phyloP scores from a whole-genome alignment of 2,888 invertebrate species.

The Seira ritae region DNA sequence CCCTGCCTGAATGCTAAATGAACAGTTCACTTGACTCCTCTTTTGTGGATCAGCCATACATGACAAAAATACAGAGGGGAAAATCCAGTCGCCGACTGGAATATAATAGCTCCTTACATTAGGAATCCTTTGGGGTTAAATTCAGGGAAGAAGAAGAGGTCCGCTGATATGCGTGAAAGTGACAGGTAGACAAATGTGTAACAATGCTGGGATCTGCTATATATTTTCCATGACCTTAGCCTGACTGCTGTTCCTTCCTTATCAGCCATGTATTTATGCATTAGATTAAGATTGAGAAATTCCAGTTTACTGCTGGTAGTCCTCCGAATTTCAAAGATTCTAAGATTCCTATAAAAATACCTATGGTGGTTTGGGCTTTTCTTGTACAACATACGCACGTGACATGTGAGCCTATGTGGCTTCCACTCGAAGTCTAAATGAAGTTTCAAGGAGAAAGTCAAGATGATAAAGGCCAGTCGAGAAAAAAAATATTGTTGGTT shows the following conservation, averaged over 20 bases:
- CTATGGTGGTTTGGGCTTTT: too few species aligned
- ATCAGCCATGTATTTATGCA: not conserved
- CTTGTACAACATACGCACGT: too few species aligned
- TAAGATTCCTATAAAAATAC: too few species aligned
- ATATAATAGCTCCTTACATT: not conserved
- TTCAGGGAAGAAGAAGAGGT: not conserved
- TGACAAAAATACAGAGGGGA: not conserved
- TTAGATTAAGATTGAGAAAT: not conserved
- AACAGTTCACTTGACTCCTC: not conserved
- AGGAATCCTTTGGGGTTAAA: not conserved
- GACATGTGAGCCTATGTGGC: too few species aligned
- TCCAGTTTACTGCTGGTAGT: too few species aligned
- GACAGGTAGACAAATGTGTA: slow-evolving; percentile 44
- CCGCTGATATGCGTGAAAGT: slow-evolving; percentile 30
- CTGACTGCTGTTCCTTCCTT: not conserved
- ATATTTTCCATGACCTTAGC: not conserved
- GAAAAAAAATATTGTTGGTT: too few species aligned
- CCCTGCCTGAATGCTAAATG: slow-evolving; percentile 48
- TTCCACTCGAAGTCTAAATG: too few species aligned
- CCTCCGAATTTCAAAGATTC: too few species aligned
- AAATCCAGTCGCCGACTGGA: not conserved
- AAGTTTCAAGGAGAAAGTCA: too few species aligned
- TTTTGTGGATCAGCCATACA: not conserved
- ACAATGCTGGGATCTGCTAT: not conserved
- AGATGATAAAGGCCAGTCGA: too few species aligned